phyloP scores from a whole-genome alignment of 92 coral and sea anemone species.

The Epizoanthus ramosus region DNA sequence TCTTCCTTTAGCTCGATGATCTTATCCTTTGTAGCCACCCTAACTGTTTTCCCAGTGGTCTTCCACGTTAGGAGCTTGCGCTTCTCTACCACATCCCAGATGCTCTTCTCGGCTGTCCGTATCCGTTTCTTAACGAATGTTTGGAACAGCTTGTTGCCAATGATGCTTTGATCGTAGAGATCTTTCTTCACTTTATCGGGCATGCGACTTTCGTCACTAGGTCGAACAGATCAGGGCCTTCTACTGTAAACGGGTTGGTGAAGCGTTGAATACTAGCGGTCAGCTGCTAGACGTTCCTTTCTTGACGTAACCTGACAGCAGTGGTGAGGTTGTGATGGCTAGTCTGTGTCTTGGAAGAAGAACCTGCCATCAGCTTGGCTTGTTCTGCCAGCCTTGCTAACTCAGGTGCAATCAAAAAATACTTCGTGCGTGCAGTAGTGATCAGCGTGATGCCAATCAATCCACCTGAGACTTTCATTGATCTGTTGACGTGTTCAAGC shows the following conservation, averaged over 20 bases:
- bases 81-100: constrained; percentile 24
- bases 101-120: constrained; percentile 14
- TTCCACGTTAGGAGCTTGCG: constrained; percentile 38
- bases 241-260: constrained; percentile 22
- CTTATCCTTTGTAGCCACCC: constrained; percentile 15
- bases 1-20: constrained; percentile 46
- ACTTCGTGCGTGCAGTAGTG: constrained; percentile 39
- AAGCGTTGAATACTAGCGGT: neutral
- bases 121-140: constrained; percentile 12
- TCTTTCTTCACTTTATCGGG: constrained; percentile 37
- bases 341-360: constrained; percentile 4
- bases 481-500: constrained; percentile 54
- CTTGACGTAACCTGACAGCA: constrained; percentile 1
- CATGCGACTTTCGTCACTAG: constrained; percentile 21
- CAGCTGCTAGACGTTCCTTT: constrained; percentile 9
- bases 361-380: constrained; percentile 58
- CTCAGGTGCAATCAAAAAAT: constrained; percentile 62
- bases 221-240: constrained; percentile 35
- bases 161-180: neutral
- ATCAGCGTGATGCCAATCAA: constrained; percentile 10
- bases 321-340: constrained; percentile 10
- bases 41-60: constrained; percentile 15
- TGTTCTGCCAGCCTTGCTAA: constrained; percentile 54
- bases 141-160: constrained; percentile 6
- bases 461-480: constrained; percentile 64